Evolutionary conservation across 2,888 invertebrate genomes (phyloP), one percentile per base, ranked within the genome.

Genomic region (Stramonita haemastoma): DNA sequence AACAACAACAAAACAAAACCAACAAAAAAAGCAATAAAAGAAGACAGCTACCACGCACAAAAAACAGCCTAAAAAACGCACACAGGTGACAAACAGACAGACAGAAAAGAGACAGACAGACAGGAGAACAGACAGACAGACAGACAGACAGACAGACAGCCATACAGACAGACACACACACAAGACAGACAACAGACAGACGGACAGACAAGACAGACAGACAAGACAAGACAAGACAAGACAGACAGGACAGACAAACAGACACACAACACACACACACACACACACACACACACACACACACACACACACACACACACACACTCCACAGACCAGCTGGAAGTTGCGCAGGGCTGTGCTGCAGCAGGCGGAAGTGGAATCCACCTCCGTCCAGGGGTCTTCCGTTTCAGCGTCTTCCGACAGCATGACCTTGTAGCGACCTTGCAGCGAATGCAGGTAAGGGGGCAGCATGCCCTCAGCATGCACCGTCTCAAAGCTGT

Each of bases 291-390:
- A 22, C 32, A 17, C 17, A 46, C 32, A 79, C 32, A 29, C 32
- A 79, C 73, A 73, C 34, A 32, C 34, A 32, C 79, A 79, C 32
- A 34, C 32, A 26, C 17, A 83, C 46, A 81, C 84, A 87, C n/a
- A 15, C 32, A 36, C 84, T 36, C 6, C 34, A 95, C 95, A 92
- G 95, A 95, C 94, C 91, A 94, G 95, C 84, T 96, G 90, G 32
- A 94, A 92, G 84, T 93, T 93, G 36, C 92, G 87, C 2, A 93
- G 91, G 15, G 93, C 93, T 85, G 92, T 91, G n/a, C 91, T 89
- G 29, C 93, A 91, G 56, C 93, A 91, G n/a, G 93, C 93, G 77
- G 87, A 90, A 29, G 87, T 89, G 87, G 84, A 90, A 1, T 86
- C 81, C 11, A 92, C 90, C 79, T 93, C 93, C 17, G 85, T 90